Evolutionary conservation across 1,140 invertebrate species (phyloP), one percentile per base, ranked within the genome.

Genomic region (Vanessa atalanta): DNA sequence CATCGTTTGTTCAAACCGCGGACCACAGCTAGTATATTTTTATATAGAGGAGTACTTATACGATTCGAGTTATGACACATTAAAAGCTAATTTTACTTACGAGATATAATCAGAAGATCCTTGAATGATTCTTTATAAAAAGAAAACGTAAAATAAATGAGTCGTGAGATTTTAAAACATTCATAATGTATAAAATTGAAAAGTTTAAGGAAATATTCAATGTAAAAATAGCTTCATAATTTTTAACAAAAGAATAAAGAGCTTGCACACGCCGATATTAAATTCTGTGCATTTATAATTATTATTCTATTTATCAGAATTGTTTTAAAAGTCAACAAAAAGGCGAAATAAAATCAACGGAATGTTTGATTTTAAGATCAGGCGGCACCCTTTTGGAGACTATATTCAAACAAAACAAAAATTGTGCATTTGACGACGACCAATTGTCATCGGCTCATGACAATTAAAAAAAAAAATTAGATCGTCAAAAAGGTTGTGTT

Each of bases 371-470:
- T 20, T 57, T 23, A 23, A 53, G 20, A 37, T 51, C 15, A n/a
- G 50, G 51, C 65, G 65, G 65, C 20, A 66, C 23, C 48, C 43
- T 66, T 50, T 37, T 65, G n/a, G 16, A 16, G 31, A 16, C 16
- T 47, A 13, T 15, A 20, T 65, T 20, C 50, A 79, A 64, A 80
- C 69, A 82, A 84, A 88, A 76, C 83, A 87, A 71, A 75, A 73
- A 82, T 87, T 87, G 83, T 87, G 78, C 73, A 75, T 75, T 75
- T 77, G 65, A 76, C 74, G 65, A 78, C 79, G 73, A 75, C 43
- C 73, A 65, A 72, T 75, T 73, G 76, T 80, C 64, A 57, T 74
- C 57, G 55, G 64, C 77, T 77, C 77, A 82, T 70, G 64, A 65
- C 61, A 72, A 70, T 74, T 75, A 71, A 66, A 80, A 82, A 87